Conservation (phyloP, 2,113 vertebrate species). For the Columba janthina region DNA sequence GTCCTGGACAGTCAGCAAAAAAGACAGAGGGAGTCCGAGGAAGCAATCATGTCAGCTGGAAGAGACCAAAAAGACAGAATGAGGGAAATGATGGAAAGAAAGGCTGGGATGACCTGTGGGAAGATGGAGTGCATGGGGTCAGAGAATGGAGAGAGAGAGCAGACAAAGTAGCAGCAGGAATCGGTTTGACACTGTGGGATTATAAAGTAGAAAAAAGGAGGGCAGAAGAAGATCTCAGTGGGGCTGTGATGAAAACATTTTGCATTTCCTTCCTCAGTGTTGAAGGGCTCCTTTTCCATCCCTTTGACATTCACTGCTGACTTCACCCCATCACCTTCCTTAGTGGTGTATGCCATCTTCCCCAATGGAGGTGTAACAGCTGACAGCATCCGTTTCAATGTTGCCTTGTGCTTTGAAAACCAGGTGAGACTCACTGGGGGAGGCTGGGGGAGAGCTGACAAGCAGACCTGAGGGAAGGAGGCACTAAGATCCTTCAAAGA, state of each 20-base stretch:
- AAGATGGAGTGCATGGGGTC: not conserved
- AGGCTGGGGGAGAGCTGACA: not conserved
- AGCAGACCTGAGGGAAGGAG: not conserved
- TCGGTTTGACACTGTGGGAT: not conserved
- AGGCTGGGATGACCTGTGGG: not conserved
- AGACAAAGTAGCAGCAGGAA: not conserved
- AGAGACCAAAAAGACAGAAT: not conserved
- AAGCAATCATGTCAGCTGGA: not conserved
- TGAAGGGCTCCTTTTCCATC: conserved; percentile 75
- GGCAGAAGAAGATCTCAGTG: not conserved
- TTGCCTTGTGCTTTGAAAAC: conserved; percentile 82
- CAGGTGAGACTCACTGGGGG: conserved; percentile 67
- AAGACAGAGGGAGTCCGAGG: not conserved
- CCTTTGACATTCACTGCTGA: conserved; percentile 73
- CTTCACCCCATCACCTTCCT: conserved; percentile 73
- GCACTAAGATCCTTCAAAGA: not conserved
- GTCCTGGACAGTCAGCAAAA: not conserved
- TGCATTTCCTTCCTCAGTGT: conserved; percentile 51
- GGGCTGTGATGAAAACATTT: not conserved
- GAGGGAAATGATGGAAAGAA: not conserved
- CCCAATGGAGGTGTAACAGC: conserved; percentile 76
- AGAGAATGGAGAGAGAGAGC: not conserved
- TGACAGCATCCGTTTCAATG: conserved; percentile 68
- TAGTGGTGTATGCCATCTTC: conserved; percentile 79
- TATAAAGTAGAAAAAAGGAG: not conserved